Conservation (phyloP, 2,113 vertebrate species). For the Naja naja region DNA sequence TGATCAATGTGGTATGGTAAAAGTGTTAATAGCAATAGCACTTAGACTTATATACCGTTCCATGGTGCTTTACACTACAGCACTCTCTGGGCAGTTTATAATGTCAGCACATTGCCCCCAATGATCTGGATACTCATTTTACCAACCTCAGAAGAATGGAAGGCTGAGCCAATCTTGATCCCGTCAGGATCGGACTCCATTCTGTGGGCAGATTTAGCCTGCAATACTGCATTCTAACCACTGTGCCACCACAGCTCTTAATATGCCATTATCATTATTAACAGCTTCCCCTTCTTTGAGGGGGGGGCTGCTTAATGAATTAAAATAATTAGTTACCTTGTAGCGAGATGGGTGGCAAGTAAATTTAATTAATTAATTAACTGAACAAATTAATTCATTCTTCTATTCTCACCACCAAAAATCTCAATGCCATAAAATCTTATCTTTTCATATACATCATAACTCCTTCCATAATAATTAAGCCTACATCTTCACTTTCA, state of each 20-base stretch:
- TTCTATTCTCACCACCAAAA: not conserved
- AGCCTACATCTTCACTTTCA: not conserved
- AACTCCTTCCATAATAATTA: not conserved
- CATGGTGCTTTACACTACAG: not conserved
- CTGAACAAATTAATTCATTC: not conserved
- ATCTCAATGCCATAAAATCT: not conserved
- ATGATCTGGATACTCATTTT: not conserved
- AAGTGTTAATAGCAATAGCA: rapidly evolving
- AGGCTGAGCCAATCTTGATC: not conserved
- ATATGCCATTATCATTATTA: not conserved
- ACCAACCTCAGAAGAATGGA: not conserved
- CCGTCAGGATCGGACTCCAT: not conserved
- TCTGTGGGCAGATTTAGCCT: not conserved
- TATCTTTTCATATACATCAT: not conserved
- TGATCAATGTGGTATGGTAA: conserved; percentile 88
- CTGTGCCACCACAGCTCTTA: not conserved
- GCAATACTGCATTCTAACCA: not conserved
- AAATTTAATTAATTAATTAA: not conserved
- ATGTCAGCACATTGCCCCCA: too few relatives aligned
- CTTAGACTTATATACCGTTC: not conserved
- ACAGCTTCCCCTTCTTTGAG: not conserved
- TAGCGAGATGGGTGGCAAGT: not conserved
- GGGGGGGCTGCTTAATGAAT: not conserved
- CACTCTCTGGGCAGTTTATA: not conserved
- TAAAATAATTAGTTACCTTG: not conserved